These are phyloP conservation scores for Eurystomus gularis DNA, from an alignment of 2,113 vertebrate species.

Conservation along the genomic window DNA sequence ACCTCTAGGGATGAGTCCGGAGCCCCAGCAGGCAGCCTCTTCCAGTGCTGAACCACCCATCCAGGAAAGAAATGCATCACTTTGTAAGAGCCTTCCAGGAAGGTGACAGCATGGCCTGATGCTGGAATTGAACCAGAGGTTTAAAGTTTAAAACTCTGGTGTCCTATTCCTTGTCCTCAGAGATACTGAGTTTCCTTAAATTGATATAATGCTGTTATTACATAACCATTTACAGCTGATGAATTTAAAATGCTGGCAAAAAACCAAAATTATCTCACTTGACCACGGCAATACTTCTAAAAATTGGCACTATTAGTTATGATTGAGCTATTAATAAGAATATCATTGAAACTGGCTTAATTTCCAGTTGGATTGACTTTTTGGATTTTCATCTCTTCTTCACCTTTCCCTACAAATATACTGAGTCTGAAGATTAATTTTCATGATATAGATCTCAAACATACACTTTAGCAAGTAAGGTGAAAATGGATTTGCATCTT, in stretches of 20 bases:
- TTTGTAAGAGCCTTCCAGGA: neutral
- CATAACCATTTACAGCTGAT: neutral
- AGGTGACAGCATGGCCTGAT: neutral
- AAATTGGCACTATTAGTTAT: neutral
- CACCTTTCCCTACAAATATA: neutral
- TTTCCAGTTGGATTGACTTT: neutral
- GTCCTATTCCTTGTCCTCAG: neutral
- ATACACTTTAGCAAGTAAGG: neutral
- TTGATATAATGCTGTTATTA: neutral
- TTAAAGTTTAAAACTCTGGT: neutral
- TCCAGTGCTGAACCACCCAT: rapidly evolving
- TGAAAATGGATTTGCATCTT: neutral
- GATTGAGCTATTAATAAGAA: neutral
- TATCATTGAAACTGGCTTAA: neutral
- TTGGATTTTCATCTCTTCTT: neutral
- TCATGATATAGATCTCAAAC: neutral
- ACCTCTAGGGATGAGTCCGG: neutral
- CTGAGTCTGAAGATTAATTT: neutral
- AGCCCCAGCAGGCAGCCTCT: neutral
- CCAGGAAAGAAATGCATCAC: neutral
- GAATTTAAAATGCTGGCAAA: neutral
- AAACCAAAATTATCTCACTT: neutral
- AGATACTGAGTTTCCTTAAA: neutral
- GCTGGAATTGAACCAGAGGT: neutral
- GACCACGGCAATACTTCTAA: neutral